These are phyloP conservation scores for Barnardius zonarius DNA, from an alignment of 2,113 vertebrate genomes.

Conservation along the genomic window DNA sequence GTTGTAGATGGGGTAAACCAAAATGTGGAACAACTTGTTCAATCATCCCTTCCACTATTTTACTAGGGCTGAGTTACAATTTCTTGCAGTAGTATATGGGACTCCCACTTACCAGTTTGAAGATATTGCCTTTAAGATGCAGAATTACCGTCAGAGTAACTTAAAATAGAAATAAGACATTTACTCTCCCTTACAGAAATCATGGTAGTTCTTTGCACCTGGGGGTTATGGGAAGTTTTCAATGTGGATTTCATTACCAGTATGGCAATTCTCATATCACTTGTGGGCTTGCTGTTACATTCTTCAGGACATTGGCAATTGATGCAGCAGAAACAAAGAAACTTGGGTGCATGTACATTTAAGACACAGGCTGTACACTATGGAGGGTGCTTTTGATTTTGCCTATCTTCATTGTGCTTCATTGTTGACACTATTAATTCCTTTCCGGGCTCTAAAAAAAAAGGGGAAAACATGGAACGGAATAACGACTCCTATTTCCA, in stretches of 20 bases:
- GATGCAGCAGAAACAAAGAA: slow-evolving; percentile 38
- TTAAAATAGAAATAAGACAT: background rate
- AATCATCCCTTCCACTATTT: background rate
- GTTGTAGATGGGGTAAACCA: background rate
- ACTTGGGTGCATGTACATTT: slow-evolving; percentile 50
- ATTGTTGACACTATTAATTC: slow-evolving; percentile 31
- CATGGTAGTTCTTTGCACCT: background rate
- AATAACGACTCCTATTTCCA: slow-evolving; percentile 8
- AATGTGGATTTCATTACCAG: background rate
- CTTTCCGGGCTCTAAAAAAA: background rate
- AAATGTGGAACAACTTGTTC: background rate
- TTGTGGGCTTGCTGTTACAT: background rate
- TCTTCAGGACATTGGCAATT: background rate
- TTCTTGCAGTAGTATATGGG: background rate
- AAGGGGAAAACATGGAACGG: background rate
- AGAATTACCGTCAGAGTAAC: background rate
- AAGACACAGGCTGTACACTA: slow-evolving; percentile 38
- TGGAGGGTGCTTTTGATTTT: slow-evolving; percentile 31
- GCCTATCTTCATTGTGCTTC: slow-evolving; percentile 41
- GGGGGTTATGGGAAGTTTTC: background rate
- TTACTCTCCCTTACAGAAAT: background rate
- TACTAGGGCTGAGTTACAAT: background rate
- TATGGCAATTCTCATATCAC: background rate
- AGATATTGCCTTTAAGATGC: background rate
- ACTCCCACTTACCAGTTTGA: background rate